A percentile compares a stretch with the other conserved stretches of the same genome.
Conservation (phyloP, 2,888 invertebrate species). For the Malthinus seriepunctatus region DNA sequence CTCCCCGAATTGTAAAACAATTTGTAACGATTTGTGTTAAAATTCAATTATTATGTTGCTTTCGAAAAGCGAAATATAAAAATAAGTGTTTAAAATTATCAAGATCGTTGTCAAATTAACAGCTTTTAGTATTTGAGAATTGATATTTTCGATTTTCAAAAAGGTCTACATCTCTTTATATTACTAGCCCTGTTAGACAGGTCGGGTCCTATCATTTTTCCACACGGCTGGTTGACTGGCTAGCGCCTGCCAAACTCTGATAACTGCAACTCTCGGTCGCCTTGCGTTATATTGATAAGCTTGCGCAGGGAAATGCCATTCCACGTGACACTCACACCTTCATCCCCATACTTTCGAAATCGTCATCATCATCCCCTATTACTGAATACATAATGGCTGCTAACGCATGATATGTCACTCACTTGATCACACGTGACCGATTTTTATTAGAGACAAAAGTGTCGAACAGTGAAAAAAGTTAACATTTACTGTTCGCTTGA, state of each 20-base stretch:
- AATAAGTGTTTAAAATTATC: background rate
- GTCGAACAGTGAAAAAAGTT: slow-evolving; percentile 37
- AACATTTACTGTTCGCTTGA: slow-evolving; percentile 34
- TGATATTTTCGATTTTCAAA: slow-evolving; percentile 1
- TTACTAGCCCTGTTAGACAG: slow-evolving; percentile 27
- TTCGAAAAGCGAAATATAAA: background rate
- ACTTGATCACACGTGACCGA: slow-evolving; percentile 55
- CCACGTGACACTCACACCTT: slow-evolving; percentile 36
- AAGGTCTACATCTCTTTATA: slow-evolving; percentile 11
- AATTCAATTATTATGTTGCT: too few relatives aligned
- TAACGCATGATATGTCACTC: slow-evolving; percentile 53
- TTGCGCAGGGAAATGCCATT: slow-evolving; percentile 45
- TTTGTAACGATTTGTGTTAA: background rate
- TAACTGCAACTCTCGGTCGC: slow-evolving; percentile 55
- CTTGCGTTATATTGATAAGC: slow-evolving; percentile 52
- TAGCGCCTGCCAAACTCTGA: slow-evolving; percentile 51
- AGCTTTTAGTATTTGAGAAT: background rate
- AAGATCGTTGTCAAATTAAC: background rate
- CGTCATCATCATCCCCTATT: slow-evolving; percentile 27
- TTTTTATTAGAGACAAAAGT: slow-evolving; percentile 46
- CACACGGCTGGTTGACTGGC: slow-evolving; percentile 58
- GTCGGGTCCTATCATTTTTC: slow-evolving; percentile 60
- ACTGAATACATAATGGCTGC: slow-evolving; percentile 48
- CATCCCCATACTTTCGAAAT: slow-evolving; percentile 22
- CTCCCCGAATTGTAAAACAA: background rate